phyloP scores from a whole-genome alignment of 92 coral and sea anemone genomes.

The Blastomussa wellsi region DNA sequence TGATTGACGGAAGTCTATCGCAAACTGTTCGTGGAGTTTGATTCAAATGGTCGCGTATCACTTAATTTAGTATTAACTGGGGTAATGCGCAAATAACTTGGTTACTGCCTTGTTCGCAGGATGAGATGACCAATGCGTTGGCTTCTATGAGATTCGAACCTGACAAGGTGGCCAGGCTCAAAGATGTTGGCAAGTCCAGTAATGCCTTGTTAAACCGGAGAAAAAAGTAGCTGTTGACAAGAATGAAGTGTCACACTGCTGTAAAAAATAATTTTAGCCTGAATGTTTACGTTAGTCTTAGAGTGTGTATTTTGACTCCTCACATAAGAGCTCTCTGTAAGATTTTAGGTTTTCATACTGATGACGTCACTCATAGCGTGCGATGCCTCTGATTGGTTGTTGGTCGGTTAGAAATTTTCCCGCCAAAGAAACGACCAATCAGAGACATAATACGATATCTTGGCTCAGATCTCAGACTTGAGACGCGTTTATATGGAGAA shows the following conservation, averaged over 20 bases:
- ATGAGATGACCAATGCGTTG: slow-evolving; percentile 87
- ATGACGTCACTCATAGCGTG: not conserved
- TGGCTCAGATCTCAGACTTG: not conserved
- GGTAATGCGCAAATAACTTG: no score
- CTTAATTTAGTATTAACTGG: no score
- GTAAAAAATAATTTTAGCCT: not conserved
- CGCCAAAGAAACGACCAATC: not conserved
- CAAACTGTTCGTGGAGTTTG: no score
- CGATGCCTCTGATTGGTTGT: not conserved
- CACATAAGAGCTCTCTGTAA: not conserved
- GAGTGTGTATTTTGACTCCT: not conserved
- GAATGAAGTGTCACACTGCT: not conserved
- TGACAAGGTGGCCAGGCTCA: slow-evolving; percentile 72
- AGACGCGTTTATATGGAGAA: not conserved
- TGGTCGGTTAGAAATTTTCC: not conserved
- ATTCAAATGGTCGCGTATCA: no score
- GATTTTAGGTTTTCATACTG: not conserved
- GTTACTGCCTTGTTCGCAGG: slow-evolving; percentile 42
- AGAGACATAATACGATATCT: not conserved
- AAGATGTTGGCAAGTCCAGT: slow-evolving; percentile 74
- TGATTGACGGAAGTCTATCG: no score
- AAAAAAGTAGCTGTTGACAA: slow-evolving; percentile 42
- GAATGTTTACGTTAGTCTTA: not conserved
- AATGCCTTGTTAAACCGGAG: slow-evolving; percentile 82
- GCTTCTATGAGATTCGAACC: slow-evolving; percentile 85